phyloP scores from a whole-genome alignment of 2,797 vertebrate genomes.

The Lithobates sylvaticus region DNA sequence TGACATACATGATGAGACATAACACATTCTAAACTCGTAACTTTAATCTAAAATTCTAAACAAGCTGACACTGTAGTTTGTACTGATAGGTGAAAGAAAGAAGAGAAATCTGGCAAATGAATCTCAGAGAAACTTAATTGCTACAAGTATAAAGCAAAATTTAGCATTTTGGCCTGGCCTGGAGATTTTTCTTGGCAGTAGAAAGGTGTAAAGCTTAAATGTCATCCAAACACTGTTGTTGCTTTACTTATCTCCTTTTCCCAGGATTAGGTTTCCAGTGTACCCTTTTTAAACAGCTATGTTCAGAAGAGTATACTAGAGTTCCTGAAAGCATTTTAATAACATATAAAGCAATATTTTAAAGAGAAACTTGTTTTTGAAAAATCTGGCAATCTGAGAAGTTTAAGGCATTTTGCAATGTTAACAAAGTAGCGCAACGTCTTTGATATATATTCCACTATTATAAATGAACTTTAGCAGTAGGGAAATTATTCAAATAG shows the following conservation, averaged over 20 bases:
- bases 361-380: neutral
- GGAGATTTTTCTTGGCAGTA: slow-evolving; percentile 8
- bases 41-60: neutral
- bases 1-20: neutral
- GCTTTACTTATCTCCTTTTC: slow-evolving; percentile 19
- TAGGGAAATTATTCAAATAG: neutral
- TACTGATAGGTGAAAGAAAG: neutral
- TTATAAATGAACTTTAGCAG: neutral
- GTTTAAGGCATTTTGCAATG: neutral
- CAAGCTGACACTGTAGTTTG: neutral
- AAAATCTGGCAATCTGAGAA: neutral
- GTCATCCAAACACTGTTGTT: slow-evolving; percentile 30
- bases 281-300: slow-evolving; percentile 11
- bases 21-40: neutral
- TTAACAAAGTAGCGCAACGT: neutral
- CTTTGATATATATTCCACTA: neutral
- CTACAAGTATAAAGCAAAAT: neutral
- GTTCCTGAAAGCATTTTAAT: neutral
- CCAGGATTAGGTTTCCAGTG: slow-evolving; percentile 6
- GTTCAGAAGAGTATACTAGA: neutral
- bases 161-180: neutral
- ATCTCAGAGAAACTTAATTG: neutral
- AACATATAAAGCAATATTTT: neutral
- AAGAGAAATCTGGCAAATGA: neutral
- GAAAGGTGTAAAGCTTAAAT: slow-evolving; percentile 28